A percentile compares a stretch with the other conserved stretches of the same genome.
Conservation (phyloP, 92 coral and sea anemone genomes). For the Phenganax subtilis region DNA sequence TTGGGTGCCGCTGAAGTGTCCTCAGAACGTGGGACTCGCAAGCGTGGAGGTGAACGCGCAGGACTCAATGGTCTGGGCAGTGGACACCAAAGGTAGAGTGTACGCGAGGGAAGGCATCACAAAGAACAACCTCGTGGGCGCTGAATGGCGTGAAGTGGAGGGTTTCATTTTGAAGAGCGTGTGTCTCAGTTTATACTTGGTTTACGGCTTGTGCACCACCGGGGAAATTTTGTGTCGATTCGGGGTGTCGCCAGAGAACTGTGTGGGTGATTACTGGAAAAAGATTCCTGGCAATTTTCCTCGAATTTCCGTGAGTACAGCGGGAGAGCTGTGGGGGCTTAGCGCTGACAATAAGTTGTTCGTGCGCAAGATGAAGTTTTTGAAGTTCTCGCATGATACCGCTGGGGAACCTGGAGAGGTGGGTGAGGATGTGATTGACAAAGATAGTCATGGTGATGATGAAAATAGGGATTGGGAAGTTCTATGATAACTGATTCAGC, state of each 20-base stretch:
- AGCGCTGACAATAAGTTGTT: slow-evolving; percentile 81
- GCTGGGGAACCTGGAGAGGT: neutral
- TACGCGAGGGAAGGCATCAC: slow-evolving; percentile 79
- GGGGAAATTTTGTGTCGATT: slow-evolving; percentile 90
- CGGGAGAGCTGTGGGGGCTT: slow-evolving; percentile 88
- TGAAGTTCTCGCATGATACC: slow-evolving; percentile 30
- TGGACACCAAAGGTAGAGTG: slow-evolving; percentile 79
- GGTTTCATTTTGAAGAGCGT: slow-evolving; percentile 72
- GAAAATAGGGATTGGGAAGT: slow-evolving; percentile 31
- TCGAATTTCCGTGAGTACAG: slow-evolving; percentile 75
- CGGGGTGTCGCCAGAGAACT: slow-evolving; percentile 71
- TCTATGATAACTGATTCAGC: neutral
- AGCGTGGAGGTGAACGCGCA: slow-evolving; percentile 80
- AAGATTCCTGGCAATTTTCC: slow-evolving; percentile 89
- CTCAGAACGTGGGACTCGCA: slow-evolving; percentile 55
- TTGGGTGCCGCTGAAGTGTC: slow-evolving; percentile 80
- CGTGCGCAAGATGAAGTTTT: slow-evolving; percentile 71
- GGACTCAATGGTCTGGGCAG: slow-evolving; percentile 91
- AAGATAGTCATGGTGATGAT: neutral
- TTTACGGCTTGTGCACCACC: slow-evolving; percentile 77
- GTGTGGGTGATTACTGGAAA: slow-evolving; percentile 91
- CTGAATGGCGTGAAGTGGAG: slow-evolving; percentile 74
- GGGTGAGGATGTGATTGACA: neutral
- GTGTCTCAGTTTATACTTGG: slow-evolving; percentile 63
- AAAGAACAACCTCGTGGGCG: slow-evolving; percentile 74